Evolutionary conservation across 1,140 invertebrate species (phyloP).

Genomic region (Neomicropteryx cornuta): DNA sequence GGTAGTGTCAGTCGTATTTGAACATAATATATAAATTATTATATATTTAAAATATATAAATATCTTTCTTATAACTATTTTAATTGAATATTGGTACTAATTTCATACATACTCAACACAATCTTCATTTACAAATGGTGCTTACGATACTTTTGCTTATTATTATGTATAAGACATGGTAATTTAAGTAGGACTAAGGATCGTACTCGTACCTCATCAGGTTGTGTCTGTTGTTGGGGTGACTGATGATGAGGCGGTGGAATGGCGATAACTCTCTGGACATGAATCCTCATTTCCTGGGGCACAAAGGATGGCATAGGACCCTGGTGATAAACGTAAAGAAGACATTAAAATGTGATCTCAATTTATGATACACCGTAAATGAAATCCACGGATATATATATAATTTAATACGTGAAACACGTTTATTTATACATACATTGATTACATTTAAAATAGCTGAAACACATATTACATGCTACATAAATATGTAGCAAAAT

Average conservation of each 20-base stretch:
- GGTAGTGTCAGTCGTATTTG: too few relatives aligned
- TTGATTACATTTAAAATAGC: too few relatives aligned
- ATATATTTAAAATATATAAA: too few relatives aligned
- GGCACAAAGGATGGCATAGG: slow-evolving; percentile 14
- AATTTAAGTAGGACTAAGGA: too few relatives aligned
- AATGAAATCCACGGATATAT: too few relatives aligned
- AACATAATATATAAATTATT: too few relatives aligned
- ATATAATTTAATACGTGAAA: too few relatives aligned
- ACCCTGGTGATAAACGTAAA: neutral
- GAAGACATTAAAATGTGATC: neutral
- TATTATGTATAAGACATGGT: too few relatives aligned
- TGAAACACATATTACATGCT: too few relatives aligned
- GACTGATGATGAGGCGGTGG: slow-evolving; percentile 28
- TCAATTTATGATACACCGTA: too few relatives aligned
- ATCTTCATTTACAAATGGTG: neutral
- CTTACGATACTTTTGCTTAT: neutral
- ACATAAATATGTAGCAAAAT: too few relatives aligned
- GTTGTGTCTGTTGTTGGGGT: slow-evolving; percentile 4
- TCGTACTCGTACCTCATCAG: neutral
- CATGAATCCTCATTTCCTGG: slow-evolving; percentile 38
- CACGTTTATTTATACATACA: too few relatives aligned
- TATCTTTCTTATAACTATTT: neutral
- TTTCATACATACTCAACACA: neutral
- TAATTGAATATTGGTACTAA: neutral
- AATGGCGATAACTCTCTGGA: slow-evolving; percentile 34